Conservation (phyloP, 1,140 invertebrate genomes). For the Semibalanus balanoides region DNA sequence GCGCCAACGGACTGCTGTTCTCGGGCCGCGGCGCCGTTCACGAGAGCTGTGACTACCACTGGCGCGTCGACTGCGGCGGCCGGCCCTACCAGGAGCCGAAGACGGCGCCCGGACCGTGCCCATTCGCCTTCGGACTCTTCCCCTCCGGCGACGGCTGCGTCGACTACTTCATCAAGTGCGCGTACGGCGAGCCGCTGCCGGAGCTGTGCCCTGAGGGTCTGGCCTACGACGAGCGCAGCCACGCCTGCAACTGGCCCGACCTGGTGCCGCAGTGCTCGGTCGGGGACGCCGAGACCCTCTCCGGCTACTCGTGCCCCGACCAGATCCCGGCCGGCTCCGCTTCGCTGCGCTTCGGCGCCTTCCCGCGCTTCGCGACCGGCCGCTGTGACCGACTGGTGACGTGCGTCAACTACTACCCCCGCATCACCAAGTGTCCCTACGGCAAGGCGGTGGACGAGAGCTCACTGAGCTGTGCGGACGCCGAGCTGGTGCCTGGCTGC, state of each 20-base stretch:
- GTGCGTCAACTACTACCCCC: conserved; percentile 69
- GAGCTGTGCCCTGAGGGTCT: conserved; percentile 69
- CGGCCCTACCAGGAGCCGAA: too few species aligned
- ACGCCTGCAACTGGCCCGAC: conserved; percentile 87
- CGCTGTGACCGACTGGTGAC: conserved; percentile 63
- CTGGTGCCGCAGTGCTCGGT: conserved; percentile 72
- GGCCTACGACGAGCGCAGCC: conserved; percentile 71
- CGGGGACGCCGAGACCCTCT: conserved; percentile 46
- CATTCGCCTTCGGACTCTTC: conserved; percentile 56
- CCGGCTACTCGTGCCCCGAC: conserved; percentile 46
- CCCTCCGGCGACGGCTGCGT: conserved; percentile 63
- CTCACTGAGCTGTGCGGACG: conserved; percentile 64
- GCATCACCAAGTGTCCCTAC: conserved; percentile 69
- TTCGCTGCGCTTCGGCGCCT: conserved; percentile 75
- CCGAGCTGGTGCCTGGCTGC: conserved; percentile 52
- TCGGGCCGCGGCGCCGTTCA: conserved; percentile 72
- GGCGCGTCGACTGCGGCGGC: conserved; percentile 68
- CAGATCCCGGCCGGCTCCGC: conserved; percentile 60
- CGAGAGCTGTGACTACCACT: conserved; percentile 86
- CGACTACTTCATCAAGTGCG: conserved; percentile 67
- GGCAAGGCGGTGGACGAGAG: conserved; percentile 72
- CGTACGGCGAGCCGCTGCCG: conserved; percentile 58
- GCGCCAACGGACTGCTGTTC: conserved; percentile 80
- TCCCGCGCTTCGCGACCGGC: conserved; percentile 66
- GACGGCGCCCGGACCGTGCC: too few species aligned